These are phyloP conservation scores for Scatophagus argus DNA, from an alignment of 2,113 vertebrate species.

Conservation along the genomic window DNA sequence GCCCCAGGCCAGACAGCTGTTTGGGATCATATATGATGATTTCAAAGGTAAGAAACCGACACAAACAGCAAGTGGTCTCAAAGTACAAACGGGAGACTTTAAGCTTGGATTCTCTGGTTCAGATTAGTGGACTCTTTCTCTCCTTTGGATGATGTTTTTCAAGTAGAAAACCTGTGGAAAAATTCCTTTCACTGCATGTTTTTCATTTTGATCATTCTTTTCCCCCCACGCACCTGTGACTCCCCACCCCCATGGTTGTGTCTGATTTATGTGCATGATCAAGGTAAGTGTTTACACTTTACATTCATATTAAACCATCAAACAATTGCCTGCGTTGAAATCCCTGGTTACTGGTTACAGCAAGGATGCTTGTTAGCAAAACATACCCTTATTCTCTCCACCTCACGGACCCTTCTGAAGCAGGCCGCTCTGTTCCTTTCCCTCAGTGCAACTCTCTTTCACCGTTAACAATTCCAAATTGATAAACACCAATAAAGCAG, in stretches of 20 bases:
- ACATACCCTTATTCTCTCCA: background rate
- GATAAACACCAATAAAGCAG: constrained; percentile 73
- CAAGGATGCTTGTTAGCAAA: constrained; percentile 36
- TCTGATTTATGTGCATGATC: constrained; percentile 60
- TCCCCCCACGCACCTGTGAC: constrained; percentile 14
- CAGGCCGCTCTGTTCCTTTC: constrained; percentile 6
- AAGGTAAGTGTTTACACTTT: constrained; percentile 72
- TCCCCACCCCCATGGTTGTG: constrained; percentile 52
- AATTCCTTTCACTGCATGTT: constrained; percentile 57
- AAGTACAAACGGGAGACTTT: constrained; percentile 4
- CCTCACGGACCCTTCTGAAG: constrained; percentile 9
- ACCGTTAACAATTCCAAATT: constrained; percentile 52
- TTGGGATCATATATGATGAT: constrained; percentile 86
- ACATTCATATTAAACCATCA: constrained; percentile 26
- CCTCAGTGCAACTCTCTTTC: constrained; percentile 23
- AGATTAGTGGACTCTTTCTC: constrained; percentile 31
- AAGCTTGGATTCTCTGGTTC: constrained; percentile 14
- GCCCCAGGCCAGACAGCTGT: constrained; percentile 86
- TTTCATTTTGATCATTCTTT: constrained; percentile 43
- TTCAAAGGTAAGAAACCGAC: constrained; percentile 89
- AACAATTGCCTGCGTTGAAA: background rate
- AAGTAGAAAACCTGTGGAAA: constrained; percentile 64
- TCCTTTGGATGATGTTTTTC: constrained; percentile 3
- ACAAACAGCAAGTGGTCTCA: constrained; percentile 5
- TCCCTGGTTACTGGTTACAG: constrained; percentile 13